Evolutionary conservation across 2,888 invertebrate genomes (phyloP), one percentile per base, ranked within the genome.

Genomic region (Ariolimax columbianus): DNA sequence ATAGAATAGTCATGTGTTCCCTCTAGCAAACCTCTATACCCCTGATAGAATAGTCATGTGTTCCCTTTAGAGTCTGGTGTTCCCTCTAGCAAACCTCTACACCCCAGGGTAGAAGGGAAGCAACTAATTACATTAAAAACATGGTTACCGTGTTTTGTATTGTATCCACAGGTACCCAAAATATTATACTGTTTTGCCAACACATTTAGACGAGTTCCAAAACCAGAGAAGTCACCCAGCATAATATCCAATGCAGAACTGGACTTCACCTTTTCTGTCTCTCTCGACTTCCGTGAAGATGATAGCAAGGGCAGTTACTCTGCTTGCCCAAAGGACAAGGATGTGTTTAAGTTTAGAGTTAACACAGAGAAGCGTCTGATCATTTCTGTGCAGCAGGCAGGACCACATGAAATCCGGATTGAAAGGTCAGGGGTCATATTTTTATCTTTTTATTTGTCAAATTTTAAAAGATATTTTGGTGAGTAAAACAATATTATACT

Each of bases 201-300:
- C 94, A 98, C 98, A 43, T 99, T 99, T 94, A 97, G 97, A 92
- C 96, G 97, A 87, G 96, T 97, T 85, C 97, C 97, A 7, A 92
- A 91, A 86, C 89, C 90, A 68, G 86, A 89, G 14, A 86, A 89
- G 38, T 87, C 89, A 38, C 36, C 75, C 9, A 70, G 36, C 73
- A 7, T 59, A 17, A 14, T 33, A 30, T 73, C 72, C 47, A 82
- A 70, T 40, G 70, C 82, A 40, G 93, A 94, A 84, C 91, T 92
- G 55, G 96, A 97, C 93, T 97, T 97, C 93, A 96, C 97, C 82
- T 97, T 98, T 91, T 97, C 98, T 93, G 97, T 98, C 81, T 97
- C 97, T 83, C 95, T 99, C 89, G 99, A 99, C 94, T 97, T 99
- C 88, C 97, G 93, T 85, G 94, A 94, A 84, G 92, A 93, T 85